These are phyloP conservation scores for Stichopus horrens DNA, from an alignment of 53 echinoderm and acorn worm genomes.

Conservation along the genomic window DNA sequence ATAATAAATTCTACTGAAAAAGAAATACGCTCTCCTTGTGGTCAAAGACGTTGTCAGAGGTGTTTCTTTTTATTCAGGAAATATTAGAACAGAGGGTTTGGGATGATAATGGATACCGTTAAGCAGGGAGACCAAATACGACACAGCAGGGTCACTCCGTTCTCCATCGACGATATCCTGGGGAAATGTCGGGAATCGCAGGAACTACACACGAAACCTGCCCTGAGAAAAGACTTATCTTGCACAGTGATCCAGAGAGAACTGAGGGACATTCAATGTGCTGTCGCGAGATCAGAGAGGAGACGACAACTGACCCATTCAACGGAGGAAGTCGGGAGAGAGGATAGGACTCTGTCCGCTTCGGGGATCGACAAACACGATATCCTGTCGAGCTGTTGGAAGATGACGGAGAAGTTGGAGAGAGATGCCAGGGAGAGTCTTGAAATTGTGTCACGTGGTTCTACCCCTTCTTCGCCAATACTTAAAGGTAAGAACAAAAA, in stretches of 20 bases:
- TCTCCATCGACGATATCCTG: slow-evolving; percentile 78
- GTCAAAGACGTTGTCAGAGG: too few species aligned
- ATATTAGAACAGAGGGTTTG: background rate
- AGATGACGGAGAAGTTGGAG: slow-evolving; percentile 45
- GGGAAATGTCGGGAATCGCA: slow-evolving; percentile 38
- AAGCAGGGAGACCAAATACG: background rate
- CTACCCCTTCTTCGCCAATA: slow-evolving; percentile 14
- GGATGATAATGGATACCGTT: slow-evolving; percentile 9
- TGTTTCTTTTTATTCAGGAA: background rate
- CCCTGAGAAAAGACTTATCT: background rate
- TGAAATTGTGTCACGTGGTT: slow-evolving; percentile 9
- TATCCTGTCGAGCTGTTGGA: slow-evolving; percentile 39
- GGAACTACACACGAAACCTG: background rate
- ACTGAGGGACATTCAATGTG: slow-evolving; percentile 39
- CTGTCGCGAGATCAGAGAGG: background rate
- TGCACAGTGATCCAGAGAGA: slow-evolving; percentile 35
- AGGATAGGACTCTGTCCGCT: background rate
- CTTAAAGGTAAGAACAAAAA: slow-evolving; percentile 15
- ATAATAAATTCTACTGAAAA: background rate
- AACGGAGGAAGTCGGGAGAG: background rate
- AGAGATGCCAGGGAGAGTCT: slow-evolving; percentile 5
- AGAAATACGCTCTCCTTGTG: too few species aligned
- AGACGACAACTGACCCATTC: background rate
- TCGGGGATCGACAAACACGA: slow-evolving; percentile 27
- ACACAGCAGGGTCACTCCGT: slow-evolving; percentile 63